Conservation (phyloP, 2,113 vertebrate genomes). For the Dissostichus mawsoni region DNA sequence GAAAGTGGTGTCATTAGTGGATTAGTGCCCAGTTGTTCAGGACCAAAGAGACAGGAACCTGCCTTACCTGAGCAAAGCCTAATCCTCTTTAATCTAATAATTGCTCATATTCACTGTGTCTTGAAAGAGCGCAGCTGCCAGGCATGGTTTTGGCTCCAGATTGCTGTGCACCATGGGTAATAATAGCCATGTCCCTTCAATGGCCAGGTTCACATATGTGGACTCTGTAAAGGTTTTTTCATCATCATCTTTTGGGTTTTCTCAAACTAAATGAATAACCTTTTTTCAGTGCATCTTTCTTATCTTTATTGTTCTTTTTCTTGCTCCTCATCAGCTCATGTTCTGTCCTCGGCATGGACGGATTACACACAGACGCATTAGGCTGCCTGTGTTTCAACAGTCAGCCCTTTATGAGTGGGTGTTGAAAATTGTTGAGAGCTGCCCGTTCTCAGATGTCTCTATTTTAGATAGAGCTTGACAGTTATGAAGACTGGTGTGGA, state of each 20-base stretch:
- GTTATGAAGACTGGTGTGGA: constrained; percentile 70
- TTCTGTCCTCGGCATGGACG: constrained; percentile 29
- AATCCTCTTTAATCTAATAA: constrained; percentile 80
- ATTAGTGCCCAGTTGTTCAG: constrained; percentile 60
- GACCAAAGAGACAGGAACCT: constrained; percentile 51
- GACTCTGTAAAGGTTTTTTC: constrained; percentile 34
- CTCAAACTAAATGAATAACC: constrained; percentile 24
- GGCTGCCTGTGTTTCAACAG: constrained; percentile 71
- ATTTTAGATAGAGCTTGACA: constrained; percentile 73
- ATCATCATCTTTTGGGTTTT: constrained; percentile 31
- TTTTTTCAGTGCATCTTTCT: constrained; percentile 23
- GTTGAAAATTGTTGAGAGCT: constrained; percentile 73
- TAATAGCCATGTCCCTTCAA: constrained; percentile 51
- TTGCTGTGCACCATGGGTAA: constrained; percentile 58
- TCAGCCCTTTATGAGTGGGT: constrained; percentile 76
- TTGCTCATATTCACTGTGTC: constrained; percentile 69
- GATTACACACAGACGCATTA: constrained; percentile 47
- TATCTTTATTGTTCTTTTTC: neutral
- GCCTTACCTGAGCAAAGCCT: constrained; percentile 64
- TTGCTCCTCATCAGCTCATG: constrained; percentile 1
- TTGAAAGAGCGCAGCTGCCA: constrained; percentile 64
- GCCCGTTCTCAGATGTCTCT: constrained; percentile 67
- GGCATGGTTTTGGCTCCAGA: constrained; percentile 49
- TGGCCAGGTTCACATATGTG: constrained; percentile 35
- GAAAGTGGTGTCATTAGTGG: constrained; percentile 66